Evolutionary conservation across 2,797 vertebrate species (phyloP).

Genomic region (Xiphophorus birchmanni): DNA sequence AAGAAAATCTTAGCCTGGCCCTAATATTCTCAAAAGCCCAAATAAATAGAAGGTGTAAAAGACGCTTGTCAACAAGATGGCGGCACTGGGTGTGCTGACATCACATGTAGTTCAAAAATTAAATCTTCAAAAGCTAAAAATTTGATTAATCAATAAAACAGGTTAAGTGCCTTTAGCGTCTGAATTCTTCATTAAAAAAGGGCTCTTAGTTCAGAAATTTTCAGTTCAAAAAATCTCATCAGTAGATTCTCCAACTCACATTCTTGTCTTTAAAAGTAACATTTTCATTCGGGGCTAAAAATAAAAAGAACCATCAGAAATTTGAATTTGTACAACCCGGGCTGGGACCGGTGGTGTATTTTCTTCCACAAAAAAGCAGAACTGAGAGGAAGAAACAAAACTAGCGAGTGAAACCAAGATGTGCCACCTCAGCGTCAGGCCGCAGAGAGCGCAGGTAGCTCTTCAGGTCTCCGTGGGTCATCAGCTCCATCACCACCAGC

Average conservation of each 20-base stretch:
- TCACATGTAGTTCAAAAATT: no score
- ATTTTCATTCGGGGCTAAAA: not conserved
- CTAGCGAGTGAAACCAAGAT: slow-evolving; percentile 5
- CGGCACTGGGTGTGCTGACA: no score
- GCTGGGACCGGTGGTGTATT: not conserved
- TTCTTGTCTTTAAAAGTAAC: not conserved
- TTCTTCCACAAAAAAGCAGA: slow-evolving; percentile 27
- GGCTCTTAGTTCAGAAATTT: not conserved
- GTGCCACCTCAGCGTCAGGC: slow-evolving; percentile 90
- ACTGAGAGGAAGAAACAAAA: slow-evolving; percentile 31
- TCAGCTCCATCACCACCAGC: slow-evolving; percentile 96
- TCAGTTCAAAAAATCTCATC: not conserved
- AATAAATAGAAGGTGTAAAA: no score
- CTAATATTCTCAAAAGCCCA: no score
- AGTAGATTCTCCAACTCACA: not conserved
- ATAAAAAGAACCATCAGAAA: not conserved
- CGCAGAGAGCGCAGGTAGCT: slow-evolving; percentile 92
- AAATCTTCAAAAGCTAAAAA: not conserved
- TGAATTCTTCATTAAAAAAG: no score
- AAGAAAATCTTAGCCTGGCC: no score
- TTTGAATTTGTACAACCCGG: not conserved
- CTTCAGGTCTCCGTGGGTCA: slow-evolving; percentile 95
- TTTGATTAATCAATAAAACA: not conserved
- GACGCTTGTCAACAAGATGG: no score
- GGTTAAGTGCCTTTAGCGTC: no score